These are phyloP conservation scores for Microhierax caerulescens DNA, from an alignment of 2,797 vertebrate genomes.

Conservation along the genomic window DNA sequence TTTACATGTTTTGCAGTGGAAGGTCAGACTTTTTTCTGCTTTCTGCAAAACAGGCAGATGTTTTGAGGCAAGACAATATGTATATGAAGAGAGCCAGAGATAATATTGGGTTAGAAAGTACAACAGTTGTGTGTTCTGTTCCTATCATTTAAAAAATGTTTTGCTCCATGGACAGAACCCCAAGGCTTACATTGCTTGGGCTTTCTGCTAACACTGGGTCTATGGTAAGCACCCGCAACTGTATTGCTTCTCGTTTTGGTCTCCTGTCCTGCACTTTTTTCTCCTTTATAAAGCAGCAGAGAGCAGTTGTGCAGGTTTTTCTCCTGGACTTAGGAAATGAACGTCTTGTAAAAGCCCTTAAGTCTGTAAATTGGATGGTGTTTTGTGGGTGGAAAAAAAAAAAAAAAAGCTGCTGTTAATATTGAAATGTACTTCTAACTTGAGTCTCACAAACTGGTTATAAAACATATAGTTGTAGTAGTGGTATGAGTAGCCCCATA, in stretches of 20 bases:
- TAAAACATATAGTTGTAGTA: background rate
- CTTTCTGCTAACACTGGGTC: background rate
- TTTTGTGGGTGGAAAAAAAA: background rate
- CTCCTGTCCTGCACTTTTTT: background rate
- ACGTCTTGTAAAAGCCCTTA: background rate
- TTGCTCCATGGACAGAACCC: background rate
- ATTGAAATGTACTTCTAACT: background rate
- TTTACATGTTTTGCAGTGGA: background rate
- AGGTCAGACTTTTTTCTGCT: background rate
- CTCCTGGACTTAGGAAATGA: background rate
- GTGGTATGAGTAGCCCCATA: background rate
- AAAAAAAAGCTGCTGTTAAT: background rate
- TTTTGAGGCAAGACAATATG: background rate
- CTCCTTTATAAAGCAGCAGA: background rate
- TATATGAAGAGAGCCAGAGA: background rate
- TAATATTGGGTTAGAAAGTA: background rate
- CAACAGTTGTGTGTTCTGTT: background rate
- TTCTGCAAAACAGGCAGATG: background rate
- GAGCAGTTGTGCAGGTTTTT: constrained; percentile 11
- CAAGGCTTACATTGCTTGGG: background rate
- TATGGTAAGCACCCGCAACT: background rate
- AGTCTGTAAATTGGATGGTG: background rate
- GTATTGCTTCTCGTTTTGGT: background rate
- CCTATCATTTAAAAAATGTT: background rate
- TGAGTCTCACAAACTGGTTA: background rate